These are phyloP conservation scores for Pao palembangensis DNA, from an alignment of 2,113 vertebrate genomes.

Conservation along the genomic window DNA sequence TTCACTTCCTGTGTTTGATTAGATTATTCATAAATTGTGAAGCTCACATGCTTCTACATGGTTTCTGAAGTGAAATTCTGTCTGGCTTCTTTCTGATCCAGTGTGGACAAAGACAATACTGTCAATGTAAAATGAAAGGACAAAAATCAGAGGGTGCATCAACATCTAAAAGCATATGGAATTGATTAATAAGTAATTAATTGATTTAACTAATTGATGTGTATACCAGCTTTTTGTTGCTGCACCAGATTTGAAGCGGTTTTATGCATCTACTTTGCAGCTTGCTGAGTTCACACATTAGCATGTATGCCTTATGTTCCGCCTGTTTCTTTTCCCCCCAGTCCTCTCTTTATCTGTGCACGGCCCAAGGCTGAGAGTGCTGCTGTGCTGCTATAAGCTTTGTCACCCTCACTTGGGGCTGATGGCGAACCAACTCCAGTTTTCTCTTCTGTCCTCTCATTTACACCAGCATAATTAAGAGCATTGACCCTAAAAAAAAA, in stretches of 20 bases:
- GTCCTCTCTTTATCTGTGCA: constrained; percentile 55
- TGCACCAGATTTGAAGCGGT: constrained; percentile 34
- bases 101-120: too few species aligned
- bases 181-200: constrained; percentile 23
- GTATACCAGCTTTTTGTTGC: constrained; percentile 17
- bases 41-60: too few species aligned
- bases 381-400: constrained; percentile 48
- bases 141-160: not conserved
- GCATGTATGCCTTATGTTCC: constrained; percentile 59
- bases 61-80: too few species aligned
- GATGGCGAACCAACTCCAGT: constrained; percentile 41
- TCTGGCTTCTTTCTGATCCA: too few species aligned
- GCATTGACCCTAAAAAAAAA: constrained; percentile 59
- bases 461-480: constrained; percentile 66
- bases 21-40: too few species aligned
- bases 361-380: constrained; percentile 50
- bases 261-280: constrained; percentile 55
- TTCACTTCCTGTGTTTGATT: too few species aligned
- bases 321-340: constrained; percentile 26
- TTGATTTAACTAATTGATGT: constrained; percentile 26
- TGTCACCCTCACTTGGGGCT: constrained; percentile 53
- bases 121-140: too few species aligned
- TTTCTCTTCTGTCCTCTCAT: constrained; percentile 53
- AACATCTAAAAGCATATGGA: constrained; percentile 1
- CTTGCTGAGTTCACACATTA: constrained; percentile 56